A percentile compares a stretch with the other conserved stretches of the same genome.
These are phyloP conservation scores for Brotula barbata DNA, from an alignment of 2,797 vertebrate genomes.

Conservation along the genomic window DNA sequence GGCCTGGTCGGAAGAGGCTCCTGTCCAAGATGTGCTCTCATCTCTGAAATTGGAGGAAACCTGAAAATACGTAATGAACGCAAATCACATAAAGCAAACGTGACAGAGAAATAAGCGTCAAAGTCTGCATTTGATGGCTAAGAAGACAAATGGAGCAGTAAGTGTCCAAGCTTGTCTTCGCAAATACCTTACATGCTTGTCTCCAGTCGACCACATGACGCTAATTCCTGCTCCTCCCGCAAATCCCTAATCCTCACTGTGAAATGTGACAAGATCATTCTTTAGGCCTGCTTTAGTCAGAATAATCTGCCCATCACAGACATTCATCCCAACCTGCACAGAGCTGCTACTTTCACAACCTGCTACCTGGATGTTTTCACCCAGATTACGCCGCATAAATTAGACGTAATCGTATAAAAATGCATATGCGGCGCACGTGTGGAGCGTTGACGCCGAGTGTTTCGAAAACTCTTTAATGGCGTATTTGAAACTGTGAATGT, in stretches of 20 bases:
- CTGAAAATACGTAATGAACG: constrained; percentile 32
- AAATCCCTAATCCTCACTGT: constrained; percentile 76
- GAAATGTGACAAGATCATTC: constrained; percentile 83
- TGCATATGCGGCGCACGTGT: constrained; percentile 20
- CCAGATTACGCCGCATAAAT: constrained; percentile 69
- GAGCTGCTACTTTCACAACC: constrained; percentile 71
- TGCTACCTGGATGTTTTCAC: constrained; percentile 70
- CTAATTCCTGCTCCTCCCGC: constrained; percentile 76
- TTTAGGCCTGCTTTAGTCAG: constrained; percentile 77
- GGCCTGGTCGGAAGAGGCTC: constrained; percentile 8
- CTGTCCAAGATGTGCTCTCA: constrained; percentile 26
- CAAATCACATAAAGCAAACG: constrained; percentile 50
- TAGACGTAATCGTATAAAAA: constrained; percentile 68
- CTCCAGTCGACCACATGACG: constrained; percentile 69
- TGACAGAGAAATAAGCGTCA: constrained; percentile 63
- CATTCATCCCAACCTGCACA: constrained; percentile 76
- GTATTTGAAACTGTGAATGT: too few relatives aligned
- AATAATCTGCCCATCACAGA: constrained; percentile 80
- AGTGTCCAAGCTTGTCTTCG: constrained; percentile 74
- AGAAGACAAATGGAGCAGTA: constrained; percentile 75
- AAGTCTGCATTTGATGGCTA: constrained; percentile 65
- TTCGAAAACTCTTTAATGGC: constrained; percentile 23
- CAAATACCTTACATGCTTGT: constrained; percentile 72
- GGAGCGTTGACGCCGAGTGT: constrained; percentile 27
- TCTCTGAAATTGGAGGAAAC: constrained; percentile 9